Conservation (phyloP, 2,888 invertebrate species). For the Lasioglossum marginatum region DNA sequence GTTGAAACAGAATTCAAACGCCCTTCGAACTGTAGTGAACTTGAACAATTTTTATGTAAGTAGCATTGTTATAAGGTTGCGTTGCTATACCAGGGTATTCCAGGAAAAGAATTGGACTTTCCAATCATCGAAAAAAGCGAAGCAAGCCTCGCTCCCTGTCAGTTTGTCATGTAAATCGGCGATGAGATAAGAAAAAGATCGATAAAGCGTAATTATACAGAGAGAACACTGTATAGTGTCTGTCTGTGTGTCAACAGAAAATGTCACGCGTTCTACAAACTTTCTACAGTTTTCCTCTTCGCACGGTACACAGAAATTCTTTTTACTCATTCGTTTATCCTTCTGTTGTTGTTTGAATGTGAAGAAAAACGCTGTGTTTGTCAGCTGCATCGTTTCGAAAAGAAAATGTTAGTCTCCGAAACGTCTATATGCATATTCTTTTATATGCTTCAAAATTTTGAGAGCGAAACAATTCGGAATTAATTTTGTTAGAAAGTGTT, state of each 20-base stretch:
- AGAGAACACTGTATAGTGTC: neutral
- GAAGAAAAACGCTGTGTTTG: neutral
- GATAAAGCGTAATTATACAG: neutral
- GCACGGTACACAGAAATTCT: neutral
- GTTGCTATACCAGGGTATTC: too few species aligned
- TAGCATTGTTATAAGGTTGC: neutral
- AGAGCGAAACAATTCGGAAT: neutral
- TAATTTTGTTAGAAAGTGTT: neutral
- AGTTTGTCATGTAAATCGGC: neutral
- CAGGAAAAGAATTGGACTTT: neutral
- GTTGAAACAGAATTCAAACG: neutral
- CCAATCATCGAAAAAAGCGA: neutral
- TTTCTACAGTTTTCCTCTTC: neutral
- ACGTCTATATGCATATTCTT: neutral
- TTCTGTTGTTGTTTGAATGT: neutral
- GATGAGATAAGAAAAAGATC: neutral
- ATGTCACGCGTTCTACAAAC: neutral
- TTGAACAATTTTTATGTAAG: neutral
- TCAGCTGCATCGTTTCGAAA: neutral
- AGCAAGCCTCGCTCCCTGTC: neutral
- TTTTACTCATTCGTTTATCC: neutral
- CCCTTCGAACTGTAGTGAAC: neutral
- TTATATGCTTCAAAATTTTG: neutral
- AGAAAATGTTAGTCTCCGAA: neutral
- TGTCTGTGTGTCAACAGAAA: neutral